A percentile compares a stretch with the other conserved stretches of the same genome.
These are phyloP conservation scores for Malacoctenus gilli DNA, from an alignment of 2,797 vertebrate genomes.

Conservation along the genomic window DNA sequence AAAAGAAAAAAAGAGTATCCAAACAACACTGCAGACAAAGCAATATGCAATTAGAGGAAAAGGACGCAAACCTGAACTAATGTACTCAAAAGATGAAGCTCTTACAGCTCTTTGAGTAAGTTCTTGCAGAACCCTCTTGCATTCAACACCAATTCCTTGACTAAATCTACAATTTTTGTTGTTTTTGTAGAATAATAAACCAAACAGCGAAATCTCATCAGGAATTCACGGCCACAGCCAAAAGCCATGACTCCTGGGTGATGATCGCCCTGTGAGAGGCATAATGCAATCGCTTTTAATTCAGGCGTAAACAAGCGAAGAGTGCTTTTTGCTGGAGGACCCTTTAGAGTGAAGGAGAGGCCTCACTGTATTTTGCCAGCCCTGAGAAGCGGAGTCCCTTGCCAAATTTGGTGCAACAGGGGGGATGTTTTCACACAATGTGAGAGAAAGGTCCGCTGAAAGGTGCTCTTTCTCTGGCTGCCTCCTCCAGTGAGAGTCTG, in stretches of 20 bases:
- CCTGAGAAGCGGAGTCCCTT: slow-evolving; percentile 29
- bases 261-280: slow-evolving; percentile 18
- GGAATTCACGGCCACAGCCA: slow-evolving; percentile 21
- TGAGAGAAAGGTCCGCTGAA: slow-evolving; percentile 30
- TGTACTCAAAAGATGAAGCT: no score
- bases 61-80: no score
- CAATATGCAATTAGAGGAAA: no score
- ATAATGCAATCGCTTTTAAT: slow-evolving; percentile 48
- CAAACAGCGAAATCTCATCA: slow-evolving; percentile 24
- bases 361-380: slow-evolving; percentile 17
- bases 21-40: no score
- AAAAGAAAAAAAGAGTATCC: no score
- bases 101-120: no score
- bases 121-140: no score
- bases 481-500: not conserved
- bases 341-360: slow-evolving; percentile 42
- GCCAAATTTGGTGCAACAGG: slow-evolving; percentile 39
- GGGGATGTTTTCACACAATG: slow-evolving; percentile 34
- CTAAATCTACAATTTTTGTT: not conserved
- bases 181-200: not conserved
- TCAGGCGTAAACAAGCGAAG: slow-evolving; percentile 35
- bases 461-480: slow-evolving; percentile 29
- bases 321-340: slow-evolving; percentile 45
- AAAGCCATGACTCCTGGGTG: slow-evolving; percentile 18
- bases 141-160: no score